Evolutionary conservation across 2,888 invertebrate species (phyloP).

Genomic region (Cistogaster globosa): DNA sequence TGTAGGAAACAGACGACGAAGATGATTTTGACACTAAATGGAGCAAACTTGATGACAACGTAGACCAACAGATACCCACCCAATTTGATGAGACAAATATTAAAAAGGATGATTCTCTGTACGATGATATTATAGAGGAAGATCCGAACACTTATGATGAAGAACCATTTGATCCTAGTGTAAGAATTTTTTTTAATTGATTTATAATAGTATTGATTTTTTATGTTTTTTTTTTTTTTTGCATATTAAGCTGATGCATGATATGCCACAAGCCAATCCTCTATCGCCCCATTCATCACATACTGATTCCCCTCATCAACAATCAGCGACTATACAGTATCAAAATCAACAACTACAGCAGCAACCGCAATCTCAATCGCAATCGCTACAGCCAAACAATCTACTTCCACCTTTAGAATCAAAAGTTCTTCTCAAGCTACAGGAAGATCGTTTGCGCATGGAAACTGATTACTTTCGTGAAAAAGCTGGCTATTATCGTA

Average conservation of each 20-base stretch:
- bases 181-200: conserved; percentile 47
- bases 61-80: conserved; percentile 51
- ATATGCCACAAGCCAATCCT: conserved; percentile 71
- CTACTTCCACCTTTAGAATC: conserved; percentile 60
- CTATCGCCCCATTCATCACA: conserved; percentile 72
- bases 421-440: conserved; percentile 69
- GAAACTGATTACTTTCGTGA: conserved; percentile 78
- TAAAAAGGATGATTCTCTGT: conserved; percentile 72
- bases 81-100: conserved; percentile 67
- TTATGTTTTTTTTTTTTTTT: background rate
- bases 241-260: conserved; percentile 60
- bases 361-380: no score
- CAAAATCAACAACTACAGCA: conserved; percentile 43
- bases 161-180: conserved; percentile 73
- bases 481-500: conserved; percentile 78
- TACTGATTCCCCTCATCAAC: conserved; percentile 51
- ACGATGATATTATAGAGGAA: conserved; percentile 74
- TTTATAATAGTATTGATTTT: background rate
- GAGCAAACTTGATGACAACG: conserved; percentile 68
- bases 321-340: conserved; percentile 14
- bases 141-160: conserved; percentile 71
- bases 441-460: conserved; percentile 76
- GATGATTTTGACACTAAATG: conserved; percentile 69
- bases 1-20: conserved; percentile 68
- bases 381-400: conserved; percentile 34